These are phyloP conservation scores for Ceuthmochares aereus DNA, from an alignment of 2,113 vertebrate species.

Conservation along the genomic window DNA sequence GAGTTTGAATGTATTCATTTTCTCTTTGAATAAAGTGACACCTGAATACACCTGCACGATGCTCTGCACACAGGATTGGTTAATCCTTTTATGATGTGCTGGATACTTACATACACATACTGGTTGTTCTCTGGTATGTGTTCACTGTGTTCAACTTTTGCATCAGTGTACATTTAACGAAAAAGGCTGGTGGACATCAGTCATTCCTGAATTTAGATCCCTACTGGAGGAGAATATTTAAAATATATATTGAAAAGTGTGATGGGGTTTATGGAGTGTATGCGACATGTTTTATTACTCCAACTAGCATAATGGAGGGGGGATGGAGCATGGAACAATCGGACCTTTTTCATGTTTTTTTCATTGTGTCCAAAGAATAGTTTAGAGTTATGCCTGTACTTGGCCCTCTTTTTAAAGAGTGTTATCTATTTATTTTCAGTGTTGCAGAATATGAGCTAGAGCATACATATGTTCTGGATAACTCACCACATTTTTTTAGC, in stretches of 20 bases:
- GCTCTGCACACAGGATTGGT: background rate
- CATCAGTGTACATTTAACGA: background rate
- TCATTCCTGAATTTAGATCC: background rate
- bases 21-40: constrained; percentile 17
- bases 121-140: background rate
- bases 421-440: background rate
- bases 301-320: background rate
- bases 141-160: background rate
- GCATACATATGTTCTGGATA: constrained; percentile 15
- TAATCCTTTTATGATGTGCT: background rate
- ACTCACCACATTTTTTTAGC: constrained; percentile 44
- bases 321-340: background rate
- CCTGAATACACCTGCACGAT: background rate
- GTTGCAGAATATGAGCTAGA: background rate
- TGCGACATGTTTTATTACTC: background rate
- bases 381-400: background rate
- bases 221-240: background rate
- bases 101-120: background rate
- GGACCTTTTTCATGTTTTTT: background rate
- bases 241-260: background rate
- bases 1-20: background rate
- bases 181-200: background rate
- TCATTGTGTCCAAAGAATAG: background rate
- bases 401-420: background rate
- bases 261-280: background rate